Conservation (phyloP, 1,140 invertebrate genomes). For the Trachelipus rathkii region DNA sequence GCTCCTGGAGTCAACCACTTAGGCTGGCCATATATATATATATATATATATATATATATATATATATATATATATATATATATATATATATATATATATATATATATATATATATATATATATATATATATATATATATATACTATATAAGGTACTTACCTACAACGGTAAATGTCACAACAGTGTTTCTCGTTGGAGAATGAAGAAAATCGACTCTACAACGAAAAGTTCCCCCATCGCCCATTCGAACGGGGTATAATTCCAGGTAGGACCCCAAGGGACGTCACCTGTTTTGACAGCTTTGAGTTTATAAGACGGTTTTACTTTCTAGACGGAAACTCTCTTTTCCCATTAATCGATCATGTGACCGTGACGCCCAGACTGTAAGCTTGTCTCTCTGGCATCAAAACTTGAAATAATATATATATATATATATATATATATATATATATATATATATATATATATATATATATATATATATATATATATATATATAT, state of each 20-base stretch:
- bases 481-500: conserved; percentile 15
- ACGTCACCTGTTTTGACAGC: background rate
- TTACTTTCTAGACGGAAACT: background rate
- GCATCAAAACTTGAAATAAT: background rate
- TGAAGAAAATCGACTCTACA: conserved; percentile 81
- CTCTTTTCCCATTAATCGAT: background rate
- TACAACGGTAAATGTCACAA: conserved; percentile 76
- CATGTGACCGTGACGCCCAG: background rate
- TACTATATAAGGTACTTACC: conserved; percentile 55
- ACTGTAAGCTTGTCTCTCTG: background rate
- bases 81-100: too few species aligned
- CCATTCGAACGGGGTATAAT: conserved; percentile 29
- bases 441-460: conserved; percentile 7
- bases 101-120: too few species aligned
- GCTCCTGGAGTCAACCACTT: too few species aligned
- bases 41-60: too few species aligned
- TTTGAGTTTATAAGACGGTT: background rate
- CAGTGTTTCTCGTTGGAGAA: conserved; percentile 76
- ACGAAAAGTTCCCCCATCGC: conserved; percentile 52
- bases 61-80: too few species aligned
- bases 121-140: too few species aligned
- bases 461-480: conserved; percentile 15
- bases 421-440: background rate
- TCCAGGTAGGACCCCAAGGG: conserved; percentile 36
- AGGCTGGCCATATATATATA: too few species aligned